Conservation (phyloP, 37 sponge, comb jelly and placozoan species). For the Axinella damicornis region DNA sequence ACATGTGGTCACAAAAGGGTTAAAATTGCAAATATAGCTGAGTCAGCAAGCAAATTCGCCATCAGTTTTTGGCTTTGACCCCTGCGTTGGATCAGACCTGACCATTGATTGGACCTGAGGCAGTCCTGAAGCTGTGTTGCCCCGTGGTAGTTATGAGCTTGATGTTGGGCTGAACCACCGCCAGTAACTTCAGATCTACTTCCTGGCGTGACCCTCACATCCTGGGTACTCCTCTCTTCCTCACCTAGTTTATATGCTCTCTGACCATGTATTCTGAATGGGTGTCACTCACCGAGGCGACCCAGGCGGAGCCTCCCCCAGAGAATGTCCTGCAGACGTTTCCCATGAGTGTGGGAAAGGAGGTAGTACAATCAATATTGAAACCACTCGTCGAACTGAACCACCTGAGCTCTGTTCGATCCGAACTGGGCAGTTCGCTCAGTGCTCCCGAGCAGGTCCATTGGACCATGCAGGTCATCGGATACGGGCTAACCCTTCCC, state of each 20-base stretch:
- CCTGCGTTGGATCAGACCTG: too few relatives aligned
- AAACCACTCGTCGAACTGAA: constrained; percentile 44
- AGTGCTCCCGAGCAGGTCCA: constrained; percentile 61
- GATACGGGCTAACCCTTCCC: constrained; percentile 80
- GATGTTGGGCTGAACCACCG: too few relatives aligned
- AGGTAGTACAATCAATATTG: constrained; percentile 68
- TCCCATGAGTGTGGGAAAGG: constrained; percentile 35
- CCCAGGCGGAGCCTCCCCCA: constrained; percentile 3
- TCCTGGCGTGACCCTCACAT: too few relatives aligned
- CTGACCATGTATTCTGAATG: constrained; percentile 77
- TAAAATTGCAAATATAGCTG: not conserved
- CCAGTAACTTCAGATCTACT: too few relatives aligned
- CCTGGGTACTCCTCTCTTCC: too few relatives aligned
- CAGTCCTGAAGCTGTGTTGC: too few relatives aligned
- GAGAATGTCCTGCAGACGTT: constrained; percentile 53
- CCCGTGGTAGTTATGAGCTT: too few relatives aligned
- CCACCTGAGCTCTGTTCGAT: not conserved
- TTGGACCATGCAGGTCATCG: constrained; percentile 88
- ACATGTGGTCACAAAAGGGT: not conserved
- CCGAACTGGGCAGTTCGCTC: not conserved
- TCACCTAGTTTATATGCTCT: too few relatives aligned
- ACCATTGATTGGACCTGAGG: too few relatives aligned
- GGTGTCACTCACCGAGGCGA: constrained; percentile 53
- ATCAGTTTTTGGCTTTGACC: too few relatives aligned
- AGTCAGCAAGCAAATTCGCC: not conserved